Conservation (phyloP, 2,113 vertebrate genomes). For the Blennius ocellaris region DNA sequence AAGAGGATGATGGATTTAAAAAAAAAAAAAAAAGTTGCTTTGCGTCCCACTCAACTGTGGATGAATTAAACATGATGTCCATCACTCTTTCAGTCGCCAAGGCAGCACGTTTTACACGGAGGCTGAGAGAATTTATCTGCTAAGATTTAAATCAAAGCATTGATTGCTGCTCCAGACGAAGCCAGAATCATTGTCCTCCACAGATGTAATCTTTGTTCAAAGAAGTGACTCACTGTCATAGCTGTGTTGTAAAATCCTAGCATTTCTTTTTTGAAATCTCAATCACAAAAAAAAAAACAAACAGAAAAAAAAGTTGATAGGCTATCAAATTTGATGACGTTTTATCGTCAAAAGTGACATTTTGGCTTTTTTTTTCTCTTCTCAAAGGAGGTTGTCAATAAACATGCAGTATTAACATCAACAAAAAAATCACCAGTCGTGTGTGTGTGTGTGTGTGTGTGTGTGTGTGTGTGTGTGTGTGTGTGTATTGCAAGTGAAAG, state of each 20-base stretch:
- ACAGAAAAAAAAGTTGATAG: slow-evolving; percentile 21
- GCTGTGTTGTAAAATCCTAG: slow-evolving; percentile 53
- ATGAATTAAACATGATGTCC: slow-evolving; percentile 24
- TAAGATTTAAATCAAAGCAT: slow-evolving; percentile 39
- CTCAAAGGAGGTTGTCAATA: slow-evolving; percentile 57
- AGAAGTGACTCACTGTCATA: slow-evolving; percentile 38
- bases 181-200: slow-evolving; percentile 42
- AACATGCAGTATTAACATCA: slow-evolving; percentile 79
- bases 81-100: slow-evolving; percentile 19
- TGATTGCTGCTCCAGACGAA: slow-evolving; percentile 34
- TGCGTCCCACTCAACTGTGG: slow-evolving; percentile 37
- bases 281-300: slow-evolving; percentile 39
- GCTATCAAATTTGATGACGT: slow-evolving; percentile 66
- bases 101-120: slow-evolving; percentile 41
- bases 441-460: slow-evolving; percentile 40
- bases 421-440: slow-evolving; percentile 57
- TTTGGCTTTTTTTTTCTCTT: slow-evolving; percentile 29
- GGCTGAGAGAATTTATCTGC: slow-evolving; percentile 28
- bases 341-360: slow-evolving; percentile 51
- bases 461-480: slow-evolving; percentile 32
- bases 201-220: slow-evolving; percentile 52
- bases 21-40: slow-evolving; percentile 21
- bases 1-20: slow-evolving; percentile 7
- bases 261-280: slow-evolving; percentile 10
- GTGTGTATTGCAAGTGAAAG: slow-evolving; percentile 67